These are phyloP conservation scores for Nymphalis c-album DNA, from an alignment of 2,888 invertebrate genomes.

Conservation along the genomic window DNA sequence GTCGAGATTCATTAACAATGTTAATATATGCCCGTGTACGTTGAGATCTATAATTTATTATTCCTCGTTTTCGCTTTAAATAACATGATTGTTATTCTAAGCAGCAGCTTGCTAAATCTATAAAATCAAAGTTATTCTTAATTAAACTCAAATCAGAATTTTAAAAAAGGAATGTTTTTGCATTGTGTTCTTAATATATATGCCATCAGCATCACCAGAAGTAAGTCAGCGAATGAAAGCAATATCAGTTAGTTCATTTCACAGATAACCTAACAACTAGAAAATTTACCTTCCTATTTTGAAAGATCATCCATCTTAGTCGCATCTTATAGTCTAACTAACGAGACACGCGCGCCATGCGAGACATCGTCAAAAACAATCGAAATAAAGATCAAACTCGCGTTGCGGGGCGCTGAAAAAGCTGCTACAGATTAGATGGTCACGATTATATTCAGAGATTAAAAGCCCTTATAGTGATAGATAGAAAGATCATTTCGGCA, in stretches of 20 bases:
- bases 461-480: conserved; percentile 56
- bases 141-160: background rate
- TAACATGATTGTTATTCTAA: conserved; percentile 14
- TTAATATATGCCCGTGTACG: conserved; percentile 40
- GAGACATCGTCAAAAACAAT: conserved; percentile 48
- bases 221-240: conserved; percentile 1
- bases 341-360: conserved; percentile 48
- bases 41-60: conserved; percentile 18
- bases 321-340: conserved; percentile 44
- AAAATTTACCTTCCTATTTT: conserved; percentile 38
- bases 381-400: conserved; percentile 49
- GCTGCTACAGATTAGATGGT: conserved; percentile 51
- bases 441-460: conserved; percentile 49
- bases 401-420: conserved; percentile 41
- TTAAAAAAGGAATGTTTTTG: background rate
- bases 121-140: background rate
- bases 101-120: background rate
- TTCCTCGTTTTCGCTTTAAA: conserved; percentile 18
- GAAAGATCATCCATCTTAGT: conserved; percentile 51
- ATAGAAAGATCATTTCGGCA: conserved; percentile 57
- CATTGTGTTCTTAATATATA: background rate
- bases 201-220: background rate
- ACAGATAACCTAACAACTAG: conserved; percentile 41
- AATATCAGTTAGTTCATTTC: conserved; percentile 44
- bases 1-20: conserved; percentile 55